Percentiles rank a stretch among this genome's conserved stretches.
phyloP scores from a whole-genome alignment of 2,113 vertebrate species.

The Todiramphus saurophagus region DNA sequence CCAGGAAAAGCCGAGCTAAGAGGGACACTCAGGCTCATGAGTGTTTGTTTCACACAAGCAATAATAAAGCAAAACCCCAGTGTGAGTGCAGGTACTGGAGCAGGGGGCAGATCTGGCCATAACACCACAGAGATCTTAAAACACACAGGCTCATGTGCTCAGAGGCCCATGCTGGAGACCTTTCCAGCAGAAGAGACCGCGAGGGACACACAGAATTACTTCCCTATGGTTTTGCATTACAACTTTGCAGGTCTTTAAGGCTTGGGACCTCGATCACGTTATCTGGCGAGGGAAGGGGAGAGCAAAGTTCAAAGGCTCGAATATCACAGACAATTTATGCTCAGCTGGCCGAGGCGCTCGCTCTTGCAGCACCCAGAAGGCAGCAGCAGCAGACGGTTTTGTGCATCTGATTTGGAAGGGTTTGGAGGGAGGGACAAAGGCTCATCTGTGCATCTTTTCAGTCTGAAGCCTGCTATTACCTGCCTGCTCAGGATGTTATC shows the following conservation, averaged over 20 bases:
- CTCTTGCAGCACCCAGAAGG: constrained; percentile 1
- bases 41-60: background rate
- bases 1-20: background rate
- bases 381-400: background rate
- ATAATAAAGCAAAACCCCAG: background rate
- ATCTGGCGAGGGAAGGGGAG: background rate
- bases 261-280: background rate
- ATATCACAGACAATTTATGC: background rate
- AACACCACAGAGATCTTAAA: background rate
- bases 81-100: fast-evolving
- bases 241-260: background rate
- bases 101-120: background rate
- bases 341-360: background rate
- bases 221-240: background rate
- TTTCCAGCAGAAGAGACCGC: background rate
- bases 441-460: background rate
- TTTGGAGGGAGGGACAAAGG: background rate
- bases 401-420: background rate
- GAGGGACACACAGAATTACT: background rate
- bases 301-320: background rate
- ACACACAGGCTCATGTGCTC: background rate
- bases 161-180: background rate
- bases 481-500: background rate
- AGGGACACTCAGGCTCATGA: background rate
- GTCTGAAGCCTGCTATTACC: background rate